Conservation (phyloP, 2,888 invertebrate genomes). For the Drosophila subquinaria region DNA sequence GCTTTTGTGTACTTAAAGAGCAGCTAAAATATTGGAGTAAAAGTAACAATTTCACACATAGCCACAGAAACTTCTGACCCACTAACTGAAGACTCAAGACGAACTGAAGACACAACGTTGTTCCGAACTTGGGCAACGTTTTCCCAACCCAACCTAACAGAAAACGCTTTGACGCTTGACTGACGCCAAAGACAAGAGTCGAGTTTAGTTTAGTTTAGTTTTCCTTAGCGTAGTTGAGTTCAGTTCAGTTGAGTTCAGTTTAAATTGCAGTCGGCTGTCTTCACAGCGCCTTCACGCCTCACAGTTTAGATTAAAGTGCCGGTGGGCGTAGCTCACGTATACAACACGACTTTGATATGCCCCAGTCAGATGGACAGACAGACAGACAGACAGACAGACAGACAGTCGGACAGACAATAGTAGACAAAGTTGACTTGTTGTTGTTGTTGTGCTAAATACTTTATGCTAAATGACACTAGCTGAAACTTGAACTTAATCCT, state of each 20-base stretch:
- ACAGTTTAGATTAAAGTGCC: conserved; percentile 67
- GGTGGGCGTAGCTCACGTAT: conserved; percentile 70
- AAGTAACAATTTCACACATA: conserved; percentile 72
- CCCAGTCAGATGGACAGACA: conserved; percentile 16
- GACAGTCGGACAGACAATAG: conserved; percentile 9
- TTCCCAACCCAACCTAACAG: conserved; percentile 38
- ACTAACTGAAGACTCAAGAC: conserved; percentile 55
- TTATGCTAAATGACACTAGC: conserved; percentile 33
- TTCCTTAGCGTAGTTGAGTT: conserved; percentile 16
- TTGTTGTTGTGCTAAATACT: conserved; percentile 29
- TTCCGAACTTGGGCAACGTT: conserved; percentile 66
- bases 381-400: not conserved
- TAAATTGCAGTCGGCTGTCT: conserved; percentile 41
- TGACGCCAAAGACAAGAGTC: conserved; percentile 57
- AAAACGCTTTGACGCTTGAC: conserved; percentile 77
- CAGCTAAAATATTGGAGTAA: conserved; percentile 50
- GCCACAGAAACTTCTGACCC: conserved; percentile 71
- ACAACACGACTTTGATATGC: conserved; percentile 67
- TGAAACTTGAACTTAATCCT: conserved; percentile 1
- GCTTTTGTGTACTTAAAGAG: conserved; percentile 57
- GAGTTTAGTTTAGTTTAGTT: conserved; percentile 29
- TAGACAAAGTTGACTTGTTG: conserved; percentile 26
- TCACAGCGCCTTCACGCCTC: conserved; percentile 45
- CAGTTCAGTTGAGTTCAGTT: conserved; percentile 40
- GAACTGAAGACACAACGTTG: conserved; percentile 8